A percentile compares a stretch with the other conserved stretches of the same genome.
Evolutionary conservation across 2,113 vertebrate species (phyloP).

Genomic region (Nannobrachium achirus): DNA sequence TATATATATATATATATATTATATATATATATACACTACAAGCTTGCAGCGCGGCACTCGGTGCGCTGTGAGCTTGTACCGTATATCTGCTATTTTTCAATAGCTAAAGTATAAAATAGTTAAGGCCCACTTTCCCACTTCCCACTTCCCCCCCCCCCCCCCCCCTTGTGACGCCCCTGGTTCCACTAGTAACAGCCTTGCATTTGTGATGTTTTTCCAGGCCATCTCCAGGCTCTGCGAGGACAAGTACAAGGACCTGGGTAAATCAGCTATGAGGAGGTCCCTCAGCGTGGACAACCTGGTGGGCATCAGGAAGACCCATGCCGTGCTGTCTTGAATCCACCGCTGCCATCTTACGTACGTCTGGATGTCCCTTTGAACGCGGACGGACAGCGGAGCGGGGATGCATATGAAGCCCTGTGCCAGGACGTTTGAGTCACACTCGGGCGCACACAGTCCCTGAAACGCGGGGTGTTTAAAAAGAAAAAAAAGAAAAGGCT

Average conservation of each 20-base stretch:
- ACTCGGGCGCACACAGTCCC: neutral
- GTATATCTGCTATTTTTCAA: no score
- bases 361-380: neutral
- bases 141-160: no score
- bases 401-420: neutral
- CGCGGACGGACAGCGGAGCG: neutral
- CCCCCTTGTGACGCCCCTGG: no score
- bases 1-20: no score
- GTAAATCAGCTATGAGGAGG: conserved; percentile 87
- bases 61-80: no score
- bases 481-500: no score
- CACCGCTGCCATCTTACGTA: neutral
- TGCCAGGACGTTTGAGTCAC: neutral
- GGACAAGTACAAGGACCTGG: conserved; percentile 95
- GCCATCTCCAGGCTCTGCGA: conserved; percentile 97
- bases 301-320: conserved; percentile 87
- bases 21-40: no score
- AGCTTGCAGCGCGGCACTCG: no score
- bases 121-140: no score
- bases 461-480: no score
- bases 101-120: no score
- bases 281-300: conserved; percentile 96
- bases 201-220: conserved; percentile 62
- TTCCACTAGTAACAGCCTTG: no score
- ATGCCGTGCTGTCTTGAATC: conserved; percentile 91